These are phyloP conservation scores for Peromyscus melanophrys DNA, from an alignment of 2,797 vertebrate species.

Conservation along the genomic window DNA sequence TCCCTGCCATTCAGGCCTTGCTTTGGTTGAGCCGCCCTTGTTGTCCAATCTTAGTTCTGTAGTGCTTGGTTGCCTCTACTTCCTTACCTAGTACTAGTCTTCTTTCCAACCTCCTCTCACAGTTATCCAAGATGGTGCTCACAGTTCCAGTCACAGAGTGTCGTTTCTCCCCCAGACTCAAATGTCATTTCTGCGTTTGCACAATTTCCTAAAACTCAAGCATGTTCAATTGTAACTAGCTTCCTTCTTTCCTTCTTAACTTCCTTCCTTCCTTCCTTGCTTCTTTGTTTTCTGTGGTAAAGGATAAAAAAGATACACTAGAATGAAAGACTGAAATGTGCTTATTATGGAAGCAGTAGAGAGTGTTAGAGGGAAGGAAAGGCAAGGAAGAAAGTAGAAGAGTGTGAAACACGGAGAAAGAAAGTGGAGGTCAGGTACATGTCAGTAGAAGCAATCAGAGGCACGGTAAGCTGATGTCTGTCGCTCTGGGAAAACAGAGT, in stretches of 20 bases:
- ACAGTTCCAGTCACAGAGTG: background rate
- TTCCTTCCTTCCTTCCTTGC: background rate
- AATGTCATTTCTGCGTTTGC: constrained; percentile 30
- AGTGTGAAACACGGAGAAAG: background rate
- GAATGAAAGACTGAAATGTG: background rate
- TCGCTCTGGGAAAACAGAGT: background rate
- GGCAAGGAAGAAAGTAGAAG: background rate
- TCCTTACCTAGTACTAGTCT: background rate
- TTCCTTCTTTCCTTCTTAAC: background rate
- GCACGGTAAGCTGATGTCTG: background rate
- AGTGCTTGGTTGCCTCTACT: background rate
- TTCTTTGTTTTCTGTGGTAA: constrained; percentile 15
- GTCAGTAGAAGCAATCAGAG: background rate
- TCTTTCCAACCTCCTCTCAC: background rate
- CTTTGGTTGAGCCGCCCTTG: background rate
- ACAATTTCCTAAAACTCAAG: constrained; percentile 16
- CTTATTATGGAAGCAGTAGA: constrained; percentile 35
- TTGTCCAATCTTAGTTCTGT: background rate
- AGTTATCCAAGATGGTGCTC: constrained; percentile 12
- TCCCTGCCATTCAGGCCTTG: background rate
- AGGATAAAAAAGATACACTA: background rate
- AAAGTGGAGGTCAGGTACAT: background rate
- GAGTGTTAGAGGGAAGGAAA: constrained; percentile 32
- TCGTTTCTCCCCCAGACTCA: background rate
- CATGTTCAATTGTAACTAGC: background rate